Percentiles rank a stretch among this genome's conserved stretches.
These are phyloP conservation scores for Calcarius lapponicus DNA, from an alignment of 2,797 vertebrate species.

Conservation along the genomic window DNA sequence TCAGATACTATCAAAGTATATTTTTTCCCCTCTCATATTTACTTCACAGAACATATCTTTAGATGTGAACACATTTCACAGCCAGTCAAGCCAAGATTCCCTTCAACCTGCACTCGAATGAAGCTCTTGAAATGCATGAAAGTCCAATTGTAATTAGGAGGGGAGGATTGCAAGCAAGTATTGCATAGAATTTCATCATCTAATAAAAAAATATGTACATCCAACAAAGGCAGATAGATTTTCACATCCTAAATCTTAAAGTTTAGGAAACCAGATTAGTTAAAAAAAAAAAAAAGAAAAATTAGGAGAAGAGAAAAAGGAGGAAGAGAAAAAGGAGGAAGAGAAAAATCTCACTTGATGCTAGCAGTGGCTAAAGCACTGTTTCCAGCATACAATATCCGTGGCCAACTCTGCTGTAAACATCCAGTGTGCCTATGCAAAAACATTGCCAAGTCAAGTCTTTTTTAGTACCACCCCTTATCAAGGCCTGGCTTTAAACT, in stretches of 20 bases:
- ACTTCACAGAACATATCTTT: neutral
- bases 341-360: neutral
- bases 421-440: neutral
- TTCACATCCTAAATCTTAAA: neutral
- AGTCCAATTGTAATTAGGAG: slow-evolving; percentile 24
- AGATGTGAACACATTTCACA: neutral
- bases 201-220: neutral
- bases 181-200: neutral
- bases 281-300: neutral
- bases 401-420: slow-evolving; percentile 18
- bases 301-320: neutral
- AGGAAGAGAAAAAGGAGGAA: too few relatives aligned
- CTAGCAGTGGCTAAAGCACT: neutral
- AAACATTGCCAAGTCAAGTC: slow-evolving; percentile 41
- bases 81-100: slow-evolving; percentile 2
- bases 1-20: neutral
- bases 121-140: neutral
- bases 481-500: slow-evolving; percentile 2
- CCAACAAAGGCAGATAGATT: neutral
- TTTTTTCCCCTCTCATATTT: slow-evolving; percentile 7
- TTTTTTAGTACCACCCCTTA: slow-evolving; percentile 10
- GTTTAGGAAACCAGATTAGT: neutral
- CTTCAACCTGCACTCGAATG: neutral
- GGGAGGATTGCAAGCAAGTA: neutral
- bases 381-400: neutral